Percentiles rank a stretch among this genome's conserved stretches.
phyloP scores from a whole-genome alignment of 2,888 invertebrate genomes.

The Eupithecia abbreviata region DNA sequence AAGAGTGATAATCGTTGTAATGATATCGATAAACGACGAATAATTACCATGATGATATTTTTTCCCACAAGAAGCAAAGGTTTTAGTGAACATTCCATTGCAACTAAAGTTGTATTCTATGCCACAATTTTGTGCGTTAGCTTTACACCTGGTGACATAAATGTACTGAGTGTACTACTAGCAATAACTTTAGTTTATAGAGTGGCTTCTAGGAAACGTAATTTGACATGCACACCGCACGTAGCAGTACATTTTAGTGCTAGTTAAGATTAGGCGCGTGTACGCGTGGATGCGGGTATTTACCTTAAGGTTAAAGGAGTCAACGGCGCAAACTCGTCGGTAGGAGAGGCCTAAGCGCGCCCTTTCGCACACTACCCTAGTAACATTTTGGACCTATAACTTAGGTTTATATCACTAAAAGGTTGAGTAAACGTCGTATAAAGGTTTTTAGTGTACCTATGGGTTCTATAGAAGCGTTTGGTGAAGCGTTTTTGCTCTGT shows the following conservation, averaged over 20 bases:
- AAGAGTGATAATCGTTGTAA: too few relatives aligned
- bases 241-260: background rate
- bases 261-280: background rate
- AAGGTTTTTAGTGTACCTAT: too few relatives aligned
- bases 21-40: too few relatives aligned
- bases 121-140: slow-evolving; percentile 69
- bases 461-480: too few relatives aligned
- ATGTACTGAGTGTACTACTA: slow-evolving; percentile 56
- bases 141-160: slow-evolving; percentile 77
- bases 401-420: too few relatives aligned
- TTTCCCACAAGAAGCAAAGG: background rate
- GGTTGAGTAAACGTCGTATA: too few relatives aligned
- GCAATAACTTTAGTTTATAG: slow-evolving; percentile 25
- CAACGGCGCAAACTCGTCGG: too few relatives aligned
- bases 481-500: too few relatives aligned
- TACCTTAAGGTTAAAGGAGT: background rate
- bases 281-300: background rate
- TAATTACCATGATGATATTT: too few relatives aligned
- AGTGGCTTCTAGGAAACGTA: slow-evolving; percentile 9
- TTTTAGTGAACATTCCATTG: background rate
- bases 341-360: too few relatives aligned
- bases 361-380: too few relatives aligned
- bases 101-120: slow-evolving; percentile 42
- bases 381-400: too few relatives aligned
- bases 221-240: slow-evolving; percentile 1